These are phyloP conservation scores for Nymphicus hollandicus DNA, from an alignment of 2,113 vertebrate genomes.

Conservation along the genomic window DNA sequence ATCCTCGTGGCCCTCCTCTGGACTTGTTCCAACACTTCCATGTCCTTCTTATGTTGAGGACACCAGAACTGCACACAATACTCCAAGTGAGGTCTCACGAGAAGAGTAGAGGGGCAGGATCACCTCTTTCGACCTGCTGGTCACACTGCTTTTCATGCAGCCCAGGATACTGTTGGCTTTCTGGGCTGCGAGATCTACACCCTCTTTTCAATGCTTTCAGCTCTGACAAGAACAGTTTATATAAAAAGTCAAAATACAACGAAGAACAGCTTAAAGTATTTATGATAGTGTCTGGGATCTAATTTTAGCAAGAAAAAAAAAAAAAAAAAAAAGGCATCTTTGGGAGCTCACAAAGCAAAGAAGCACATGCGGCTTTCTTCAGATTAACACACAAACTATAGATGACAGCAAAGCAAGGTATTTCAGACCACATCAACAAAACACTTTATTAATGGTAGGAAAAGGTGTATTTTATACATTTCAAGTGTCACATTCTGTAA, in stretches of 20 bases:
- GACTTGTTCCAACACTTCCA: too few species aligned
- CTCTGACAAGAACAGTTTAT: background rate
- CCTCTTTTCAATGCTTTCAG: background rate
- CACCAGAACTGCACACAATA: too few species aligned
- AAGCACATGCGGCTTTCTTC: background rate
- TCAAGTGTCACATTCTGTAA: background rate
- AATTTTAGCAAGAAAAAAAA: background rate
- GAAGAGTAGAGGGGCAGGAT: too few species aligned
- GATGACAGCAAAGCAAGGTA: background rate
- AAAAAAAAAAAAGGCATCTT: background rate
- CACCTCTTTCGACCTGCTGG: too few species aligned
- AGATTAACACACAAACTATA: background rate
- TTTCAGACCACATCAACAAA: background rate
- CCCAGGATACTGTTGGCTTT: too few species aligned
- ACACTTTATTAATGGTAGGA: background rate
- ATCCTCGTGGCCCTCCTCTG: too few species aligned
- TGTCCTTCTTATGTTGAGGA: too few species aligned
- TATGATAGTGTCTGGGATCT: background rate
- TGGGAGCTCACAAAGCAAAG: background rate
- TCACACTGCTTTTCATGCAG: too few species aligned
- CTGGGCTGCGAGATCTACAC: background rate
- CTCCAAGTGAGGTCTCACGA: too few species aligned
- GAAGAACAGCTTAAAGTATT: background rate
- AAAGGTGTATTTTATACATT: background rate
- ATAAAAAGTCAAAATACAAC: background rate